Base-by-base conservation (phyloP, 2,113 vertebrate species). In the Sylvietta virens region DNA sequence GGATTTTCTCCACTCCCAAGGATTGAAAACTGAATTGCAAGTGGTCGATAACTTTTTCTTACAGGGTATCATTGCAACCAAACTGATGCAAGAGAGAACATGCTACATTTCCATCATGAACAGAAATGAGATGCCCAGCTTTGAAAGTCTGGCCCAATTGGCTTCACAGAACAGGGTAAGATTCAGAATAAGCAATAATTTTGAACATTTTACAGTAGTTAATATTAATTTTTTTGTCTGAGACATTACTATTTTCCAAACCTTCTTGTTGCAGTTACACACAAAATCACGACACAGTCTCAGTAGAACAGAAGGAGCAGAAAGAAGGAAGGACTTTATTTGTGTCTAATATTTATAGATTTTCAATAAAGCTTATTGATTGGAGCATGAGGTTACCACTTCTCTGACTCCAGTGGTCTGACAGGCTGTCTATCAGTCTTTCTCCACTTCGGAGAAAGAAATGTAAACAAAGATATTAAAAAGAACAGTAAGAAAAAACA, bases 81-180 rank as follows among this genome's bases (percentile, higher is more conserved):
- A 93, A 89, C 0, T 97, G 37, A 18, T 85, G 15, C 16, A 44
- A 35, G 73, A 94, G 45, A 92, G 94, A 72, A 4, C 9, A 4
- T 98, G 98, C 91, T 80, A 97, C 18, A 40, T 98, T 61, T 91
- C 97, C 13, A 9, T 4, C 31, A 94, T 95, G 79, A 33, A 94
- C 83, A 90, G 33, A 45, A 14, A 13, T 2, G 7, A 28, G 47
- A 71, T 92, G 22, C 94, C 92, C 13, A 21, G 4, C 30, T 70
- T 94, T 28, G 33, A 85, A 13, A 7, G 2, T 28, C 3, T 82
- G 26, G 21, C 4, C 39, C 26, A 16, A 3, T 7, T 54, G 81
- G 62, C 44, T 35, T 56, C 67, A 44, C 26, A 73, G 13, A 40
- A 0, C 3, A 28, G 1, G n/a, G 91, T 96, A 92, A 90, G 91